phyloP scores from a whole-genome alignment of 1,140 invertebrate species.

The Leucophenga varia region DNA sequence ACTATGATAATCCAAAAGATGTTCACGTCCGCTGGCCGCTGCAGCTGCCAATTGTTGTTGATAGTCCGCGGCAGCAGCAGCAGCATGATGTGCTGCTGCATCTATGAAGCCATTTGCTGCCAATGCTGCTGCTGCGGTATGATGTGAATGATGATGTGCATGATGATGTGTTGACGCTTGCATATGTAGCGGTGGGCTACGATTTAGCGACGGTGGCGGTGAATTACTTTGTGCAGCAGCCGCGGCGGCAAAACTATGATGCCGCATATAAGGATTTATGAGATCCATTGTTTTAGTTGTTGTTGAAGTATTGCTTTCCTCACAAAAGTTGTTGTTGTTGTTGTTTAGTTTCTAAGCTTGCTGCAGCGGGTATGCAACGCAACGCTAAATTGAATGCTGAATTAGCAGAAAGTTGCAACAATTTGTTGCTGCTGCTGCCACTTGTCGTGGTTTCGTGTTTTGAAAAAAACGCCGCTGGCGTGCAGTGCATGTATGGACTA shows the following conservation, averaged over 20 bases:
- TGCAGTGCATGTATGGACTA: slow-evolving; percentile 48
- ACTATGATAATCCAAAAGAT: slow-evolving; percentile 42
- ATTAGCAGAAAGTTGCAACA: slow-evolving; percentile 45
- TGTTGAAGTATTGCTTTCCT: slow-evolving; percentile 1
- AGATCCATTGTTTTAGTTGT: slow-evolving; percentile 44
- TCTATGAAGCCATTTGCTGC: slow-evolving; percentile 40
- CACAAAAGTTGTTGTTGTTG: slow-evolving; percentile 11
- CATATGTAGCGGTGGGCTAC: slow-evolving; percentile 14
- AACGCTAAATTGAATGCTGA: slow-evolving; percentile 50
- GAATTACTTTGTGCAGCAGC: slow-evolving; percentile 18
- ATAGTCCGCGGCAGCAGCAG: slow-evolving; percentile 17
- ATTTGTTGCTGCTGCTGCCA: slow-evolving; percentile 31
- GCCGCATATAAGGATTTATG: slow-evolving; percentile 54
- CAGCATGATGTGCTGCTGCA: slow-evolving; percentile 40
- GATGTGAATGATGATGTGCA: slow-evolving; percentile 8
- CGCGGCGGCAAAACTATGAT: slow-evolving; percentile 45
- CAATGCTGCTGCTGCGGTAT: slow-evolving; percentile 22
- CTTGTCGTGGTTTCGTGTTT: background rate
- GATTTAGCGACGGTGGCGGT: slow-evolving; percentile 37
- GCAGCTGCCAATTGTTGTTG: slow-evolving; percentile 44
- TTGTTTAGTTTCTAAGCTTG: slow-evolving; percentile 18
- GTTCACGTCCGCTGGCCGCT: slow-evolving; percentile 6
- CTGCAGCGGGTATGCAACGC: slow-evolving; percentile 11
- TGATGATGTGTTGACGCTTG: slow-evolving; percentile 16
- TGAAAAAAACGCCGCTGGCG: slow-evolving; percentile 27